Conservation (phyloP, 2,113 vertebrate genomes). For the Manacus vitellinus region DNA sequence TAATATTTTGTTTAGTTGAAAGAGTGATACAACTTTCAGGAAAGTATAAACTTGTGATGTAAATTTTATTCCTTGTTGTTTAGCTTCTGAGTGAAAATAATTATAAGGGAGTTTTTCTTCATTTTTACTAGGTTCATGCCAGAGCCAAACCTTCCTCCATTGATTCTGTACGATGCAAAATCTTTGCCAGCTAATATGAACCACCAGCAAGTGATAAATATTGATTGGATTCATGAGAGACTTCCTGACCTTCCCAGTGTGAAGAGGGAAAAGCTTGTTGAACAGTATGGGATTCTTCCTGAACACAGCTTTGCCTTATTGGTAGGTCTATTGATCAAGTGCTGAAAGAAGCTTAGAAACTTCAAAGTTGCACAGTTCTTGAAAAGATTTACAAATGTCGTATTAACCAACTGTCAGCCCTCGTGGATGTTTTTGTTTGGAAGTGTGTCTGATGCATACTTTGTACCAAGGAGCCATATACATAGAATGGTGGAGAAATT, state of each 20-base stretch:
- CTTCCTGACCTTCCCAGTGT: slow-evolving; percentile 90
- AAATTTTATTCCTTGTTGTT: neutral
- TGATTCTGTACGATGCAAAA: slow-evolving; percentile 84
- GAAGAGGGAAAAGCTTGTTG: slow-evolving; percentile 84
- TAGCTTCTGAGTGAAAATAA: neutral
- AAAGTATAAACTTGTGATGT: neutral
- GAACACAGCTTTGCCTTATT: slow-evolving; percentile 90
- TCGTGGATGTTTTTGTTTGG: neutral
- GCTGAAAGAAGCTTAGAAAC: neutral
- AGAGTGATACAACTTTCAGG: neutral
- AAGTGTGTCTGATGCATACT: neutral
- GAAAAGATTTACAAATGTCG: neutral
- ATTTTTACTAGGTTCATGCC: slow-evolving; percentile 90
- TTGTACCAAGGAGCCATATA: neutral
- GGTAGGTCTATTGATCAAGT: slow-evolving; percentile 77
- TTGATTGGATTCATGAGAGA: slow-evolving; percentile 80
- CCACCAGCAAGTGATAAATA: slow-evolving; percentile 82
- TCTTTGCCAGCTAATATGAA: slow-evolving; percentile 75
- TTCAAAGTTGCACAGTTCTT: neutral
- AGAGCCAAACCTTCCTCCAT: slow-evolving; percentile 96
- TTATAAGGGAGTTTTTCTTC: neutral
- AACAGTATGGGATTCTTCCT: slow-evolving; percentile 84
- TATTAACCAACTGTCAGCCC: neutral
- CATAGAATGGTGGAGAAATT: neutral
- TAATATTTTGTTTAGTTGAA: neutral